Evolutionary conservation across 2,888 invertebrate species (phyloP), one percentile per base, ranked within the genome.

Genomic region (Parnassius smintheus): DNA sequence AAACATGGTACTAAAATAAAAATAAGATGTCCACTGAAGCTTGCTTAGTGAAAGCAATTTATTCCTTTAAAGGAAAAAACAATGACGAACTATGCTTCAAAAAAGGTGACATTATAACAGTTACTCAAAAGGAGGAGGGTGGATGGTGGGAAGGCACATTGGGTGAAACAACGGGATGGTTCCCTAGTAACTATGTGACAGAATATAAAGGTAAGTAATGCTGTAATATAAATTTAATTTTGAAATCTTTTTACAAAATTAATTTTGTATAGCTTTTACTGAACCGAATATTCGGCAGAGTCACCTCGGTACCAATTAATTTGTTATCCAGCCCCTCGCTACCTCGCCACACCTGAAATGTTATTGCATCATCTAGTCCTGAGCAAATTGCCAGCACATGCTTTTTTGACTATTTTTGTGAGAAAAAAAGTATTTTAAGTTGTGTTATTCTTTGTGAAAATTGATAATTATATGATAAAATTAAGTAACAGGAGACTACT

Each of bases 71-170:
- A 90, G 98, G 98, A 70, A 96, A 96, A 82, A 99, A 99, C 83
- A 99, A 99, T 91, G 99, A 99, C 92, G 99, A 99, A 94, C 88
- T 99, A 72, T 97, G 97, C 82, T 98, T 99, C 86, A 96, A 95
- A 76, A 99, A 98, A 87, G 98, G 98, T 60, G 99, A 99, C 87
- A 93, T 98, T 71, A 99, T 99, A 73, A 98, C 98, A 48, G 96
- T 99, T 63, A 98, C 99, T 45, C 99, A 99, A 86, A 95, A 94
- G 65, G 96, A 97, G 78, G 98, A 99, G 78, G 99, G 98, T 61
- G 99, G 99, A 52, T 99, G 99, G 99, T 99, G 99, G 99, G 99
- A 99, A 92, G 99, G 99, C 12, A 99, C 99, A 9, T 92, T 99
- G 56, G 95, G 96, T 66, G 98, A 97, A 72, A 97, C 96, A 82